These are phyloP conservation scores for Tyto alba DNA, from an alignment of 2,113 vertebrate species.

Conservation along the genomic window DNA sequence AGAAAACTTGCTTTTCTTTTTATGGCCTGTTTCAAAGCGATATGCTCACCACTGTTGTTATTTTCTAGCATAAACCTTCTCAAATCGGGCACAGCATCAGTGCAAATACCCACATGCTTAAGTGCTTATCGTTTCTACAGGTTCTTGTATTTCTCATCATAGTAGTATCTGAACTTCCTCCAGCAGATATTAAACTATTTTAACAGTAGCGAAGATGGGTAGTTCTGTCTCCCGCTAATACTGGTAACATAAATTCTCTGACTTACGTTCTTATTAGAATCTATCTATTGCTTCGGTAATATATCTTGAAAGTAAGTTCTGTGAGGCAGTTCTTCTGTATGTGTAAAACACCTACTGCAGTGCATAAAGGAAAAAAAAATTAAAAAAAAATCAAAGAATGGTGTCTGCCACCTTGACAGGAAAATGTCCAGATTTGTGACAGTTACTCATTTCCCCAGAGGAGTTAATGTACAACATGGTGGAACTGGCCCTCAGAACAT, in stretches of 20 bases:
- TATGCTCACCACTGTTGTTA: neutral
- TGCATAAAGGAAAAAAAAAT: too few species aligned
- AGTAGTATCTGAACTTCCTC: neutral
- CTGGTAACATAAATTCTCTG: neutral
- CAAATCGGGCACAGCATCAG: fast-evolving
- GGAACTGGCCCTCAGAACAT: neutral
- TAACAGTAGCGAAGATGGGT: neutral
- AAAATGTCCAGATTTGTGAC: neutral
- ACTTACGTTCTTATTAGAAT: neutral
- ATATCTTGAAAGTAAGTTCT: neutral
- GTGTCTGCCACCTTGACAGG: neutral
- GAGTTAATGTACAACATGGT: neutral
- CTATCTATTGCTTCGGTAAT: neutral
- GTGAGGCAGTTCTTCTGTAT: neutral
- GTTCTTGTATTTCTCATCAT: neutral
- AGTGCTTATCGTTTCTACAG: neutral
- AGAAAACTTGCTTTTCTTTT: neutral
- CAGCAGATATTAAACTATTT: neutral
- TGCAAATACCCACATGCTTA: neutral
- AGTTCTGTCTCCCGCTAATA: neutral
- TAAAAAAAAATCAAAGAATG: neutral
- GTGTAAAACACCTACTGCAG: neutral
- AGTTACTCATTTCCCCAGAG: neutral
- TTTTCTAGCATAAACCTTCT: neutral
- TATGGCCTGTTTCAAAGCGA: neutral